These are phyloP conservation scores for Callionymus lyra DNA, from an alignment of 2,113 vertebrate species.

Conservation along the genomic window DNA sequence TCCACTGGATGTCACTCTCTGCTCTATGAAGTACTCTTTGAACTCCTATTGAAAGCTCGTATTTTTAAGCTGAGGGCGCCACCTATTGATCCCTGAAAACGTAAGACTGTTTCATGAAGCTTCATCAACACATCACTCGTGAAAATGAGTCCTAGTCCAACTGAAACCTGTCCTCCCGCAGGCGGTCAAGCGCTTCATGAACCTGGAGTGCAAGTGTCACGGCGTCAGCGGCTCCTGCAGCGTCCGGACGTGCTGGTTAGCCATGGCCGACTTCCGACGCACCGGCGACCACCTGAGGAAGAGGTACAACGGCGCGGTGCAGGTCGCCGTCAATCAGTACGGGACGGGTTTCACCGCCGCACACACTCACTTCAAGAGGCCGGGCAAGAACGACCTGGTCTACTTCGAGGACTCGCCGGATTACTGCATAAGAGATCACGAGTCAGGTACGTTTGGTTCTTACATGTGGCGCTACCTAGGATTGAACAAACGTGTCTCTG, in stretches of 20 bases:
- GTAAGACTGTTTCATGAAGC: too few relatives aligned
- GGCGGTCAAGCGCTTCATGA: conserved; percentile 91
- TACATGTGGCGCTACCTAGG: too few relatives aligned
- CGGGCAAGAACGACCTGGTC: conserved; percentile 87
- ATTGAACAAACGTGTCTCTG: too few relatives aligned
- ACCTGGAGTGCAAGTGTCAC: conserved; percentile 91
- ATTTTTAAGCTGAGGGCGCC: too few relatives aligned
- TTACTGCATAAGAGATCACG: conserved; percentile 87
- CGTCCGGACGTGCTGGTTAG: conserved; percentile 89
- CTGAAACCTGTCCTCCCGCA: conserved; percentile 36
- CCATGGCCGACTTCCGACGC: conserved; percentile 88
- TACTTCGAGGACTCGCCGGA: conserved; percentile 95
- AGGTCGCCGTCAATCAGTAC: conserved; percentile 93
- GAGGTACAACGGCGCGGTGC: conserved; percentile 85
- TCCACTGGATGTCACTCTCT: too few relatives aligned
- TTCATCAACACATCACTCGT: too few relatives aligned
- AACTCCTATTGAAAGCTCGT: too few relatives aligned
- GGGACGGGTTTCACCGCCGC: conserved; percentile 84
- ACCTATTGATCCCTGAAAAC: too few relatives aligned
- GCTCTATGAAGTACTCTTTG: too few relatives aligned
- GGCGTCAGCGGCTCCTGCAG: conserved; percentile 94
- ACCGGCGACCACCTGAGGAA: conserved; percentile 85
- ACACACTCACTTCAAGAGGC: conserved; percentile 81
- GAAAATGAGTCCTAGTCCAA: too few relatives aligned
- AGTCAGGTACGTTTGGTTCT: conserved; percentile 63